Percentiles rank a stretch among this genome's conserved stretches.
Evolutionary conservation across 2,113 vertebrate species (phyloP).

Genomic region (Calyptommatus sinebrachiatus): DNA sequence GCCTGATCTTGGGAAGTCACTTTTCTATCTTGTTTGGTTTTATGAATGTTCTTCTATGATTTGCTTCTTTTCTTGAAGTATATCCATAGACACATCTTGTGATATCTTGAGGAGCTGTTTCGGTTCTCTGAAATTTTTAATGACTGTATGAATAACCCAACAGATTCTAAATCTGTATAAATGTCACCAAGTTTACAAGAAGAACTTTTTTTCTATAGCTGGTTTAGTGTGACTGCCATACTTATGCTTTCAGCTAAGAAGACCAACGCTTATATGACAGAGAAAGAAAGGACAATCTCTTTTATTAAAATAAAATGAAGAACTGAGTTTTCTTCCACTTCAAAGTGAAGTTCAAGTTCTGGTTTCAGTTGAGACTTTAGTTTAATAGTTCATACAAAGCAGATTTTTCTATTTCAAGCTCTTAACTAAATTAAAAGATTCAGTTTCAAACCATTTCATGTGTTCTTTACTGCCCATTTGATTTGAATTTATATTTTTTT

Average conservation of each 20-base stretch:
- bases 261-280: constrained; percentile 38
- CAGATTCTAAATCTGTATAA: constrained; percentile 3
- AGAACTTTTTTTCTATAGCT: constrained; percentile 19
- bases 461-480: constrained; percentile 46
- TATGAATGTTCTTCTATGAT: not conserved
- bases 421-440: constrained; percentile 57
- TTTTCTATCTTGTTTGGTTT: too few species aligned
- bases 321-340: constrained; percentile 34
- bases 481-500: constrained; percentile 57
- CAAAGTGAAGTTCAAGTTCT: constrained; percentile 47
- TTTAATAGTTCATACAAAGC: constrained; percentile 52
- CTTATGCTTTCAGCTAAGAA: constrained; percentile 25
- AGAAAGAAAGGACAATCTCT: constrained; percentile 29
- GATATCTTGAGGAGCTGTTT: not conserved
- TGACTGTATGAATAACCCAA: not conserved
- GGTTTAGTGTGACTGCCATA: constrained; percentile 23
- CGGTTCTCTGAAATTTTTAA: not conserved
- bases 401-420: constrained; percentile 37
- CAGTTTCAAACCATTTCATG: constrained; percentile 49
- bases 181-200: constrained; percentile 21
- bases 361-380: constrained; percentile 54
- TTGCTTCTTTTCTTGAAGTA: not conserved
- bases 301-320: constrained; percentile 35
- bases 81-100: not conserved
- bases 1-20: too few species aligned